Conservation (phyloP, 1,140 invertebrate genomes). For the Orussus abietinus region DNA sequence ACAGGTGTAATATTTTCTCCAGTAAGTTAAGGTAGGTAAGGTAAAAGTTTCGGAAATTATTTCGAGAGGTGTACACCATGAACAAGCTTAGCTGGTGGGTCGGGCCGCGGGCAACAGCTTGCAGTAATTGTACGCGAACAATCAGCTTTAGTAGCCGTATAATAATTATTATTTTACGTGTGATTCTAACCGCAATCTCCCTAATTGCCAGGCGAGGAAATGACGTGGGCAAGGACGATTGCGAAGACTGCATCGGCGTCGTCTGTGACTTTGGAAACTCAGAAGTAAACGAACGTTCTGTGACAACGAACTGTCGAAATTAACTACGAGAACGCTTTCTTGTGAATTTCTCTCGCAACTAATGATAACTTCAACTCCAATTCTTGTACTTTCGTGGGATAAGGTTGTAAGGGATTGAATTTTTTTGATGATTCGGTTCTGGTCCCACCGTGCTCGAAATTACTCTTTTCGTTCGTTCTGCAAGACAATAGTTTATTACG, state of each 20-base stretch:
- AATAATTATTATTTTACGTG: slow-evolving; percentile 28
- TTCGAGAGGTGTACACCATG: no score
- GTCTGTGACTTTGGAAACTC: slow-evolving; percentile 12
- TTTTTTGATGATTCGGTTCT: no score
- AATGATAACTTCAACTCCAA: slow-evolving; percentile 45
- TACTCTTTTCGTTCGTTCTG: no score
- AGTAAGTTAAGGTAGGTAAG: no score
- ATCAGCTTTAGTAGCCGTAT: slow-evolving; percentile 21
- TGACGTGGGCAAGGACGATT: neutral
- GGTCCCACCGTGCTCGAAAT: no score
- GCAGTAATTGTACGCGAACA: slow-evolving; percentile 24
- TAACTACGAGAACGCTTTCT: slow-evolving; percentile 20
- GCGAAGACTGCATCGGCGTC: neutral
- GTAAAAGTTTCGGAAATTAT: no score
- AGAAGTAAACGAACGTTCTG: slow-evolving; percentile 20
- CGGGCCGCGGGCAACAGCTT: slow-evolving; percentile 32
- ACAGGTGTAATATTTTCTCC: no score
- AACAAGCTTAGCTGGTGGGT: no score
- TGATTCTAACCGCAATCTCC: slow-evolving; percentile 25
- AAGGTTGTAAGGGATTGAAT: no score
- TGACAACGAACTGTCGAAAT: slow-evolving; percentile 26
- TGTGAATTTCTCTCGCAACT: slow-evolving; percentile 34
- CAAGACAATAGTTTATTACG: no score
- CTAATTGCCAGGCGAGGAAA: slow-evolving; percentile 18
- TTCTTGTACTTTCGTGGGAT: no score